A percentile compares a stretch with the other conserved stretches of the same genome.
phyloP scores from a whole-genome alignment of 2,888 invertebrate species.

The Sturmia bella region DNA sequence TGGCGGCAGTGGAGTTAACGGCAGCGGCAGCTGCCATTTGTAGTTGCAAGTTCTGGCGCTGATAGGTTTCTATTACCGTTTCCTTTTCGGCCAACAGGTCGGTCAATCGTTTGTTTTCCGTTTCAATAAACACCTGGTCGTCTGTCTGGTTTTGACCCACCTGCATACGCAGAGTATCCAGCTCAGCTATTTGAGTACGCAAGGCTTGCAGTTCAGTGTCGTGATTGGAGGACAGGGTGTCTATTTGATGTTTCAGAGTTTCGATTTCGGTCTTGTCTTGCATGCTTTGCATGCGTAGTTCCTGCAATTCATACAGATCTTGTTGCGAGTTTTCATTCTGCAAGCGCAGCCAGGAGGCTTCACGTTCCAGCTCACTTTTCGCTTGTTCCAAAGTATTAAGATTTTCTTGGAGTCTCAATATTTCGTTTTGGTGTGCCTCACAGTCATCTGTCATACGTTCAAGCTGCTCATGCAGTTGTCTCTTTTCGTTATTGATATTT shows the following conservation, averaged over 20 bases:
- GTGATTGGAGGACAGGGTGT: constrained; percentile 79
- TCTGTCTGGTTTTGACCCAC: constrained; percentile 82
- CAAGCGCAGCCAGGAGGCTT: constrained; percentile 78
- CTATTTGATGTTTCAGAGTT: constrained; percentile 80
- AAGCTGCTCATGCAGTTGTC: constrained; percentile 84
- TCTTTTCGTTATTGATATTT: constrained; percentile 76
- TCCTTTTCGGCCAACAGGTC: constrained; percentile 83
- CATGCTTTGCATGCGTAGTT: constrained; percentile 80
- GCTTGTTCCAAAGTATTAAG: constrained; percentile 77
- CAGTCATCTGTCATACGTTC: constrained; percentile 84
- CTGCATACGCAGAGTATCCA: constrained; percentile 79
- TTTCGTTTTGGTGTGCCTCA: constrained; percentile 83
- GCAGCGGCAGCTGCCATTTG: constrained; percentile 74
- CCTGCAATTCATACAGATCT: constrained; percentile 80
- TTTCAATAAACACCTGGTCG: constrained; percentile 82
- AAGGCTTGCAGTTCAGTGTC: constrained; percentile 79
- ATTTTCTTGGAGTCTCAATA: constrained; percentile 79
- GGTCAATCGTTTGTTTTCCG: constrained; percentile 84
- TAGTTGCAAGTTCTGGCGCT: constrained; percentile 79
- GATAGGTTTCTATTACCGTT: constrained; percentile 82
- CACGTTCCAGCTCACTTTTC: constrained; percentile 77
- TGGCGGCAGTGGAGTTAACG: constrained; percentile 35
- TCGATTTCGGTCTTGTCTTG: constrained; percentile 82
- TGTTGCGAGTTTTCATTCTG: constrained; percentile 80
- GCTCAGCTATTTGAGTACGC: constrained; percentile 78